phyloP scores from a whole-genome alignment of 1,140 invertebrate species.

The Popillia japonica region DNA sequence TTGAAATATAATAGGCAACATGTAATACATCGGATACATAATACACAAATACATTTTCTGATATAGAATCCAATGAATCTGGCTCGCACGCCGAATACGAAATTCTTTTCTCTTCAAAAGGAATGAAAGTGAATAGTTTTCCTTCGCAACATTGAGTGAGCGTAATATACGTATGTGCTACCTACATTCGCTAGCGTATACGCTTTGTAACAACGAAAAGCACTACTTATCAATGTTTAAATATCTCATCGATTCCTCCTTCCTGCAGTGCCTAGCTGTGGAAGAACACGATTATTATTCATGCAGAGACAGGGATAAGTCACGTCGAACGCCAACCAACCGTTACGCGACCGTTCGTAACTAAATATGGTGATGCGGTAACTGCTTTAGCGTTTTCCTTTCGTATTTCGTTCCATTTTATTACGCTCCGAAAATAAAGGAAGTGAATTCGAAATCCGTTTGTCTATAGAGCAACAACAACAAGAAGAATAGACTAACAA shows the following conservation, averaged over 20 bases:
- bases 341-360: slow-evolving; percentile 3
- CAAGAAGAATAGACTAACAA: not conserved
- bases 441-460: not conserved
- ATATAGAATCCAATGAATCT: not conserved
- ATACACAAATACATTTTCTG: not conserved
- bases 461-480: not conserved
- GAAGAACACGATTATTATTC: not conserved
- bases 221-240: slow-evolving; percentile 1
- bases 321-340: not conserved
- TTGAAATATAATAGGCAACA: too few relatives aligned
- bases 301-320: slow-evolving; percentile 14
- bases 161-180: not conserved
- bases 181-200: not conserved
- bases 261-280: not conserved
- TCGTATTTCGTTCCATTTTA: slow-evolving; percentile 6
- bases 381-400: slow-evolving; percentile 4
- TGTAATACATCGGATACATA: too few relatives aligned
- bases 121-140: slow-evolving; percentile 15
- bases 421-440: not conserved
- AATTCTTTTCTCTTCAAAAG: not conserved
- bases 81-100: not conserved
- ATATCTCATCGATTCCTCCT: slow-evolving; percentile 7
- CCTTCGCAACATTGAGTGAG: not conserved
- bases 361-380: slow-evolving; percentile 10
- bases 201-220: slow-evolving; percentile 6